A percentile compares a stretch with the other conserved stretches of the same genome.
Evolutionary conservation across 2,888 invertebrate genomes (phyloP).

Genomic region (Tillus elongatus): DNA sequence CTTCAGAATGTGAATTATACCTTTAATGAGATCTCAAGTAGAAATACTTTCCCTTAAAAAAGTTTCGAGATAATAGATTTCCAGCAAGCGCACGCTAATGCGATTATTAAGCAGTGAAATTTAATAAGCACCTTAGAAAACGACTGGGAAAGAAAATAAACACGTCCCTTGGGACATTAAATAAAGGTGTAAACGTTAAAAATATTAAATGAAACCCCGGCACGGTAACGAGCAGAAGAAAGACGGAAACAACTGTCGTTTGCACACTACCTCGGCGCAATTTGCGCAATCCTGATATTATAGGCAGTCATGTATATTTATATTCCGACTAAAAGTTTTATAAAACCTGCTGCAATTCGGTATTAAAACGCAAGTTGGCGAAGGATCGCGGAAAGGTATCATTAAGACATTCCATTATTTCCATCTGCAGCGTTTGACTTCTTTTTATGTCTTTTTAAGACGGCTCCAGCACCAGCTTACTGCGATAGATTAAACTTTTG

Average conservation of each 20-base stretch:
- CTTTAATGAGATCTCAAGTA: too few relatives aligned
- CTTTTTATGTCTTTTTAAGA: slow-evolving; percentile 36
- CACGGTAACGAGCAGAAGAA: slow-evolving; percentile 18
- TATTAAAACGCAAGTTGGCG: slow-evolving; percentile 35
- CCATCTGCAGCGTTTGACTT: slow-evolving; percentile 41
- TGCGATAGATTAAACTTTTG: too few relatives aligned
- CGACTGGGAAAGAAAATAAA: slow-evolving; percentile 33
- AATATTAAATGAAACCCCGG: slow-evolving; percentile 30
- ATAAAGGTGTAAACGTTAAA: slow-evolving; percentile 40
- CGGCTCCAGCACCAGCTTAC: too few relatives aligned
- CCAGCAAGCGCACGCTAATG: too few relatives aligned
- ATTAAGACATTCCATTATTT: slow-evolving; percentile 43
- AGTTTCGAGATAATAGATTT: too few relatives aligned
- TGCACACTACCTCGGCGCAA: slow-evolving; percentile 32
- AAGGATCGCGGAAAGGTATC: slow-evolving; percentile 33
- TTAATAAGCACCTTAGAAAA: slow-evolving; percentile 38
- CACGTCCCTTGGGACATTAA: slow-evolving; percentile 34
- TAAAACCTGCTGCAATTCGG: slow-evolving; percentile 36
- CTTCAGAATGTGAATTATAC: too few relatives aligned
- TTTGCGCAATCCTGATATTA: slow-evolving; percentile 40
- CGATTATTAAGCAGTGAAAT: slow-evolving; percentile 38
- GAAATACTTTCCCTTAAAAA: too few relatives aligned
- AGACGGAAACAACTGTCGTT: slow-evolving; percentile 27
- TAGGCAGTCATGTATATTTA: slow-evolving; percentile 40
- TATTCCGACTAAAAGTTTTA: slow-evolving; percentile 37